These are phyloP conservation scores for Cactoblastis cactorum DNA, from an alignment of 2,888 invertebrate species.

Conservation along the genomic window DNA sequence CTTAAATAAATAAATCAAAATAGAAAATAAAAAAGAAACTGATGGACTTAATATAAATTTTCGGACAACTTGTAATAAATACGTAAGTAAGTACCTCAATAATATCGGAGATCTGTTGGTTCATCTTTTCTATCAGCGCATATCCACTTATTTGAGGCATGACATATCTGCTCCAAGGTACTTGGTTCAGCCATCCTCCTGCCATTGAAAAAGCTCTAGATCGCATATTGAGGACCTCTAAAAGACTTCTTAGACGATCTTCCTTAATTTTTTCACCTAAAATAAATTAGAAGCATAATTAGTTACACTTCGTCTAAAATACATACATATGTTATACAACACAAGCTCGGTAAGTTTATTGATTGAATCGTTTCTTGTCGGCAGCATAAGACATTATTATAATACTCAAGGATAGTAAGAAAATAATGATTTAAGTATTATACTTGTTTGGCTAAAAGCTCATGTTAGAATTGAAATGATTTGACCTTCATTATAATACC, in stretches of 20 bases:
- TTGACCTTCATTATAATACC: too few relatives aligned
- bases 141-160: constrained; percentile 83
- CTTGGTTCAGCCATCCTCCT: constrained; percentile 84
- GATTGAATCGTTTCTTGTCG: too few relatives aligned
- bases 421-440: too few relatives aligned
- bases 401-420: too few relatives aligned
- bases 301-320: background rate
- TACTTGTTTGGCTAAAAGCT: too few relatives aligned
- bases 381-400: background rate
- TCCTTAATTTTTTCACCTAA: constrained; percentile 79
- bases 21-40: too few relatives aligned
- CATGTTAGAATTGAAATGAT: too few relatives aligned
- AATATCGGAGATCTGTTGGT: constrained; percentile 76
- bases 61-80: too few relatives aligned
- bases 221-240: constrained; percentile 46
- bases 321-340: too few relatives aligned
- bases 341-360: too few relatives aligned
- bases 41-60: too few relatives aligned
- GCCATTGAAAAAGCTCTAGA: constrained; percentile 79
- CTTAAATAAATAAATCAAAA: too few relatives aligned
- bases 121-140: constrained; percentile 67
- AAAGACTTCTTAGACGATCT: constrained; percentile 57
- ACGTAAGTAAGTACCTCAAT: constrained; percentile 58
- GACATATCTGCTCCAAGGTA: constrained; percentile 83
- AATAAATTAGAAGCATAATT: constrained; percentile 18